phyloP scores from a whole-genome alignment of 2,113 vertebrate species.

The Amblyornis subalaris region DNA sequence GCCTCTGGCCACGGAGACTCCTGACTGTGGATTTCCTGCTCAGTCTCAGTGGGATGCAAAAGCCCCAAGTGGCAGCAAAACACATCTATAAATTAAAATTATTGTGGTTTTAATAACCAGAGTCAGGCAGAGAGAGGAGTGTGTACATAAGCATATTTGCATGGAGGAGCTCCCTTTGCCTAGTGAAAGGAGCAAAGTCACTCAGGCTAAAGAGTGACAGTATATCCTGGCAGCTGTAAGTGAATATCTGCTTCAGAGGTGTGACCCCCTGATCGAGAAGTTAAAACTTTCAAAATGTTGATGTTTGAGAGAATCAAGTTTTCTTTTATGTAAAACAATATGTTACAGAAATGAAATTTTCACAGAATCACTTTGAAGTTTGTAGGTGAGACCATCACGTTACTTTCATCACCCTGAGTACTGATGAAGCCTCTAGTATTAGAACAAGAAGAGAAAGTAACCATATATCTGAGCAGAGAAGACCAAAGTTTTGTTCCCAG shows the following conservation, averaged over 20 bases:
- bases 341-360: background rate
- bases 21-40: background rate
- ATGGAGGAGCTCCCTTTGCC: background rate
- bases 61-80: background rate
- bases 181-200: background rate
- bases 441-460: background rate
- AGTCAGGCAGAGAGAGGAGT: background rate
- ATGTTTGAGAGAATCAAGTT: background rate
- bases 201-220: background rate
- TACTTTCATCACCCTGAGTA: background rate
- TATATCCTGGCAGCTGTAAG: background rate
- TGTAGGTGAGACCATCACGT: background rate
- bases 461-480: background rate
- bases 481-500: background rate
- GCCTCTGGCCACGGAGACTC: background rate
- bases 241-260: background rate
- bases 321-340: background rate
- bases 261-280: background rate
- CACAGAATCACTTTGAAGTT: background rate
- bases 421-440: background rate
- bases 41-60: background rate
- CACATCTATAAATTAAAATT: background rate
- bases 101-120: background rate
- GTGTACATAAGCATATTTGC: fast-evolving
- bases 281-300: background rate